Percentiles rank a stretch among this genome's conserved stretches.
Conservation (phyloP, 2,888 invertebrate genomes). For the Uropetala carovei region DNA sequence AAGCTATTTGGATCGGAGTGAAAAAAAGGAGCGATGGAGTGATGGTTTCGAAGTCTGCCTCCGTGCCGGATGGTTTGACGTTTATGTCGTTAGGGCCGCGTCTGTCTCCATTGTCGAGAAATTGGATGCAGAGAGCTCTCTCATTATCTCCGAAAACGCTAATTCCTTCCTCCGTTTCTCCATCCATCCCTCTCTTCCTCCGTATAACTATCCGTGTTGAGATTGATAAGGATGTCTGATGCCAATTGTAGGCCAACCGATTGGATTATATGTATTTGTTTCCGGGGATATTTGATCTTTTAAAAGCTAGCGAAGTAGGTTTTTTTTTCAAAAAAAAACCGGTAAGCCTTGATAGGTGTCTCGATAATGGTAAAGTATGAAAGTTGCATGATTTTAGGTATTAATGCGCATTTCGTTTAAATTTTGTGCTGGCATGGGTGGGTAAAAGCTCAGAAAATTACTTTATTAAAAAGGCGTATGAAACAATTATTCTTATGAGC, state of each 20-base stretch:
- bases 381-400: too few relatives aligned
- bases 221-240: not conserved
- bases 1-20: slow-evolving; percentile 9
- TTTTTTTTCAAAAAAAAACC: too few relatives aligned
- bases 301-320: not conserved
- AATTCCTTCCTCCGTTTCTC: not conserved
- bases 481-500: too few relatives aligned
- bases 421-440: too few relatives aligned
- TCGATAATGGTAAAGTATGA: too few relatives aligned
- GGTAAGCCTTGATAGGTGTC: not conserved
- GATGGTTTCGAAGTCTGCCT: not conserved
- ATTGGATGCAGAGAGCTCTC: slow-evolving; percentile 5
- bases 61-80: slow-evolving; percentile 10
- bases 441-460: too few relatives aligned
- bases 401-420: too few relatives aligned
- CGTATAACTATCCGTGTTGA: not conserved
- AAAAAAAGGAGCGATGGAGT: not conserved
- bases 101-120: not conserved
- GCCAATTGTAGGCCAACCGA: not conserved
- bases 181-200: not conserved
- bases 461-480: too few relatives aligned
- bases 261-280: not conserved
- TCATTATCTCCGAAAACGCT: not conserved
- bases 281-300: not conserved
- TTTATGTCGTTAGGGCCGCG: not conserved